Evolutionary conservation across 2,797 vertebrate species (phyloP).

Genomic region (Buphagus erythrorhynchus): DNA sequence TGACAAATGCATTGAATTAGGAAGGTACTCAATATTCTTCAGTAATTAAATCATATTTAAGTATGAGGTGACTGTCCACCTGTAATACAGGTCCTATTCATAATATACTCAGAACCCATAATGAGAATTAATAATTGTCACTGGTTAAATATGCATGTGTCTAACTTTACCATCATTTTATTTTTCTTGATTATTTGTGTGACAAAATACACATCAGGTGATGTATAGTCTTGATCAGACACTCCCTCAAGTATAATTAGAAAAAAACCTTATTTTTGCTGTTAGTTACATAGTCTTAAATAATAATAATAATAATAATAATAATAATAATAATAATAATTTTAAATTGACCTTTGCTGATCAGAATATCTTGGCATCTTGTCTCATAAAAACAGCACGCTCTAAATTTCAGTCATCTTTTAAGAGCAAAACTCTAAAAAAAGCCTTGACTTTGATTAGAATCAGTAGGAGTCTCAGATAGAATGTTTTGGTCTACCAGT

Average conservation of each 20-base stretch:
- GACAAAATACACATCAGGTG: background rate
- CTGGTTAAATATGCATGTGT: background rate
- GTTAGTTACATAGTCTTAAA: background rate
- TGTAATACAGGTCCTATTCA: background rate
- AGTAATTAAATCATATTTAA: constrained; percentile 12
- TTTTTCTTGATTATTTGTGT: background rate
- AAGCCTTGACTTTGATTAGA: background rate
- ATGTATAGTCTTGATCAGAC: background rate
- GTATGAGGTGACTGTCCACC: background rate
- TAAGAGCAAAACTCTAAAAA: background rate
- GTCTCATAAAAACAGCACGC: background rate
- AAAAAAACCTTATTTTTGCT: background rate
- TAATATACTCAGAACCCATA: background rate
- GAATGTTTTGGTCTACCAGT: background rate
- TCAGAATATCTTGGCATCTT: background rate
- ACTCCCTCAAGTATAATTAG: background rate
- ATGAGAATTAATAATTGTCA: background rate
- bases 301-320: background rate
- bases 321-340: background rate
- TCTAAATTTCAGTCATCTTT: background rate
- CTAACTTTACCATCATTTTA: background rate
- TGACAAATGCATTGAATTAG: background rate
- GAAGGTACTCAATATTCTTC: background rate
- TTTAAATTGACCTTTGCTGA: background rate
- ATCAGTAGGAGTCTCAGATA: background rate